Percentiles rank a stretch among this genome's conserved stretches.
Evolutionary conservation across 1,140 invertebrate species (phyloP).

Genomic region (Drosophila repleta): DNA sequence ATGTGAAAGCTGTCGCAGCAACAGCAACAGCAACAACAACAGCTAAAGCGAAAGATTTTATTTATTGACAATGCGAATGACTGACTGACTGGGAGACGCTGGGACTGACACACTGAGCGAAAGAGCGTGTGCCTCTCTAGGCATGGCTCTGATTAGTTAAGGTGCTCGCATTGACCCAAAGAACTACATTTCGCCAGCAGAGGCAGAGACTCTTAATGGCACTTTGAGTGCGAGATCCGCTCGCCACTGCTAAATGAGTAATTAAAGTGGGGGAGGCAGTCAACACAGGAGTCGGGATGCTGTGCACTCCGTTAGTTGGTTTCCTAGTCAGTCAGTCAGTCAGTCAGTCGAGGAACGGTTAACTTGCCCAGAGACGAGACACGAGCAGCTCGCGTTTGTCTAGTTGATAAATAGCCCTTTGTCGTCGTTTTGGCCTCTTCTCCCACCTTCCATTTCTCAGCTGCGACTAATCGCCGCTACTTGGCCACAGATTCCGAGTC

Average conservation of each 20-base stretch:
- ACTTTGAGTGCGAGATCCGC: conserved; percentile 44
- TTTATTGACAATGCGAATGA: conserved; percentile 51
- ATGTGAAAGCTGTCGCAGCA: conserved; percentile 66
- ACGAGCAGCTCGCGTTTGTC: conserved; percentile 60
- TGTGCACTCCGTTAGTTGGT: conserved; percentile 26
- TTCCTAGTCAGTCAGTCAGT: conserved; percentile 46
- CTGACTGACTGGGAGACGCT: conserved; percentile 22
- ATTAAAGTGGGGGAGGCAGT: conserved; percentile 60
- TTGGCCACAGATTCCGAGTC: conserved; percentile 24
- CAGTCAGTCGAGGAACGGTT: conserved; percentile 42
- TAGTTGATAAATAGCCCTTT: conserved; percentile 70
- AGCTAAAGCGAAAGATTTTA: conserved; percentile 44
- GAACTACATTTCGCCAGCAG: conserved; percentile 64
- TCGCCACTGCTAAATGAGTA: conserved; percentile 52
- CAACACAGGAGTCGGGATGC: conserved; percentile 21
- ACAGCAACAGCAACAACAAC: conserved; percentile 55
- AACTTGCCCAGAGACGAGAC: conserved; percentile 64
- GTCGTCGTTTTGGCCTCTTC: conserved; percentile 34
- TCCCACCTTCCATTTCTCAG: not conserved
- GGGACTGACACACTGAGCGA: conserved; percentile 6
- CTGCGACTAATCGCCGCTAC: conserved; percentile 44
- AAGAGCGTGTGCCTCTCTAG: conserved; percentile 51
- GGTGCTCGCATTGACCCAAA: conserved; percentile 77
- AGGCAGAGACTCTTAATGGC: conserved; percentile 36
- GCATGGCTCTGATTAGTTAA: conserved; percentile 64